Conservation (phyloP, 2,888 invertebrate genomes). For the Troides aeacus region DNA sequence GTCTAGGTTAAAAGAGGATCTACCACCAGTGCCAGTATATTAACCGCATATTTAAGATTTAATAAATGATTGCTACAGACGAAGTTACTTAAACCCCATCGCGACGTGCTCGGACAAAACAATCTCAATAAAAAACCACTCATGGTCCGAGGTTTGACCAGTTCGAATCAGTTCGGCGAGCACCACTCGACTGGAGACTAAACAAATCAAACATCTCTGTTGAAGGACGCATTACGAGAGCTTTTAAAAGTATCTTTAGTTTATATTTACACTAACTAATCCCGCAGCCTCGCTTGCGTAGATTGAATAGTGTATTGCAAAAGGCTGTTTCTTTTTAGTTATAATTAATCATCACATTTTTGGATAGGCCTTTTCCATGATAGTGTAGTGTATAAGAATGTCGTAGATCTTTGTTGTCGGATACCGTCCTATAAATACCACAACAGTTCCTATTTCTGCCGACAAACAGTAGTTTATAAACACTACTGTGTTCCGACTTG, state of each 20-base stretch:
- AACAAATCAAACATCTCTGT: constrained; percentile 35
- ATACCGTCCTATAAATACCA: no score
- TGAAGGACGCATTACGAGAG: constrained; percentile 46
- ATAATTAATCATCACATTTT: not conserved
- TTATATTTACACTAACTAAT: constrained; percentile 21
- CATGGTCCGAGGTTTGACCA: constrained; percentile 19
- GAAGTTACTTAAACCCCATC: constrained; percentile 9
- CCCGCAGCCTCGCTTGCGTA: not conserved
- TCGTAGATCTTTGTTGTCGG: no score
- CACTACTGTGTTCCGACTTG: no score
- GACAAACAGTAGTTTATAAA: no score
- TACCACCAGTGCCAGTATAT: not conserved
- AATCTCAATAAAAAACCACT: constrained; percentile 25
- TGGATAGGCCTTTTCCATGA: no score
- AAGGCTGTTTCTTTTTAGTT: not conserved
- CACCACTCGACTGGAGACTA: constrained; percentile 36
- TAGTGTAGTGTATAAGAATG: no score
- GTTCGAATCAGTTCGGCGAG: constrained; percentile 32
- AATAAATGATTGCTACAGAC: constrained; percentile 10
- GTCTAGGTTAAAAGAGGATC: no score
- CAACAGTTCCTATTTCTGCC: no score
- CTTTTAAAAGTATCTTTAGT: constrained; percentile 45
- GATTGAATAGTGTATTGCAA: not conserved
- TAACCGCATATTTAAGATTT: not conserved
- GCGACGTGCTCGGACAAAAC: constrained; percentile 18